Evolutionary conservation across 2,888 invertebrate genomes (phyloP).

Genomic region (Erebia aethiops): DNA sequence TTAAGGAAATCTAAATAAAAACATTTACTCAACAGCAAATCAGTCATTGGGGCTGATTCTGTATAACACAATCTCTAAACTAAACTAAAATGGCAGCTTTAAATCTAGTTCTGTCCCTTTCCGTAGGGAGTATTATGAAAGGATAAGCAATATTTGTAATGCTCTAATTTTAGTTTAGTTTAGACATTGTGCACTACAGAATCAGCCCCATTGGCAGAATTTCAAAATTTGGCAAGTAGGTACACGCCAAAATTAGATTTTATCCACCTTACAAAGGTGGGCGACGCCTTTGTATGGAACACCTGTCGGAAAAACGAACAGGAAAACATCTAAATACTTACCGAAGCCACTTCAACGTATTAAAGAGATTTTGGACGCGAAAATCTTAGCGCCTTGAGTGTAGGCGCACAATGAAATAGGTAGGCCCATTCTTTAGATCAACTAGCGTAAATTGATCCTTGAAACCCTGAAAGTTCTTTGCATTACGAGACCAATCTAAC

Average conservation of each 20-base stretch:
- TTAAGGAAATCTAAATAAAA: neutral
- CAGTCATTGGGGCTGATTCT: no score
- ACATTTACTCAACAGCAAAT: no score
- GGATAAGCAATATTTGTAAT: no score
- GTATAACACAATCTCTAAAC: no score
- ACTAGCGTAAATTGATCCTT: constrained; percentile 32
- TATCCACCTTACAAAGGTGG: constrained; percentile 19
- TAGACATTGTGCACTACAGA: no score
- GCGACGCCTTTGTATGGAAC: constrained; percentile 34
- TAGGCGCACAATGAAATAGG: constrained; percentile 43
- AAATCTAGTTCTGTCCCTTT: no score
- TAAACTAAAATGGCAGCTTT: no score
- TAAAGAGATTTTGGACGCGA: constrained; percentile 69
- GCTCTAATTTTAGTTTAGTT: no score
- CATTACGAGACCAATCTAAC: constrained; percentile 26
- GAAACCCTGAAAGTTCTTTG: constrained; percentile 6
- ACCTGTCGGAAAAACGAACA: constrained; percentile 49
- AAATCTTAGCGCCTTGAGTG: constrained; percentile 52
- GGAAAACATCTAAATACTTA: constrained; percentile 52
- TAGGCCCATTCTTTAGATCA: constrained; percentile 39
- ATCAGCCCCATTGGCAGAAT: no score
- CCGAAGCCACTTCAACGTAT: constrained; percentile 62
- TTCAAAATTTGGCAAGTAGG: neutral
- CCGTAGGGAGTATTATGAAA: no score
- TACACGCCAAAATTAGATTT: constrained; percentile 27